Percentiles rank a stretch among this genome's conserved stretches.
Evolutionary conservation across 2,113 vertebrate genomes (phyloP).

Genomic region (Hoplias malabaricus): DNA sequence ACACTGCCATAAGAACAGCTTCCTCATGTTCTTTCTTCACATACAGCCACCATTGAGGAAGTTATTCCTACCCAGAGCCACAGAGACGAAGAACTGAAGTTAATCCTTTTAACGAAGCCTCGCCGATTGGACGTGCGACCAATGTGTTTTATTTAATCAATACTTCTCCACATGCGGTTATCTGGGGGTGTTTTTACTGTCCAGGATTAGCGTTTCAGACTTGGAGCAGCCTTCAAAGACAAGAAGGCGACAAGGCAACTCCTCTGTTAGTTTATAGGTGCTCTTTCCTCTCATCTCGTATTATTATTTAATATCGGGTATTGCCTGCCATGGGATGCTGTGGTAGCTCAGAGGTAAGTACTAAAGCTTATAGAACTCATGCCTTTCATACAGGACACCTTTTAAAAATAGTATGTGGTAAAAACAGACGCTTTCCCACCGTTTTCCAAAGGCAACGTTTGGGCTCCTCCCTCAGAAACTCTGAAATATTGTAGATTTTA

Average conservation of each 20-base stretch:
- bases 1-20: not conserved
- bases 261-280: not conserved
- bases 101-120: not conserved
- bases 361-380: not conserved
- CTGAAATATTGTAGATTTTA: too few relatives aligned
- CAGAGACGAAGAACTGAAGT: not conserved
- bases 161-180: not conserved
- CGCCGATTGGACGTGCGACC: not conserved
- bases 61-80: not conserved
- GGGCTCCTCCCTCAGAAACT: too few relatives aligned
- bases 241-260: not conserved
- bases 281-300: not conserved
- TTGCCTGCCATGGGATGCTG: slow-evolving; percentile 54
- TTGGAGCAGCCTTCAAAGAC: too few relatives aligned
- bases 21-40: not conserved
- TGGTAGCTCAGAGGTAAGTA: slow-evolving; percentile 53
- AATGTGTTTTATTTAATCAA: not conserved
- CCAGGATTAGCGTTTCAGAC: not conserved
- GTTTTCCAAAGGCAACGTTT: too few relatives aligned
- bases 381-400: not conserved
- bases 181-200: not conserved
- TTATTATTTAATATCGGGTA: not conserved
- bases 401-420: too few relatives aligned
- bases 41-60: not conserved
- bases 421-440: too few relatives aligned